Evolutionary conservation across 2,888 invertebrate genomes (phyloP).

Genomic region (Terebella lapidaria): DNA sequence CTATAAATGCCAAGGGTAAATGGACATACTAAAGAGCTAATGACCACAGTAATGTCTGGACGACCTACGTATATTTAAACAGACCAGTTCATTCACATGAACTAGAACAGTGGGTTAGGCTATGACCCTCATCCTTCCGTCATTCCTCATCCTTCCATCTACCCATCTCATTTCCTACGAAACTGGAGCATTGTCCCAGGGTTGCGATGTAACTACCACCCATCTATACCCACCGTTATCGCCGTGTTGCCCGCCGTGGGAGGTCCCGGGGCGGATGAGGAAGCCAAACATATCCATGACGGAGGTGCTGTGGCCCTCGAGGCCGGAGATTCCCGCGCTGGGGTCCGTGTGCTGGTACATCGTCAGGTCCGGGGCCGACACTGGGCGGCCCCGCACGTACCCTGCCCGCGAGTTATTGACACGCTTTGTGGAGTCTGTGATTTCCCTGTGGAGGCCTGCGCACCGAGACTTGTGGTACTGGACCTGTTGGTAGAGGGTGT

Average conservation of each 20-base stretch:
- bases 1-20: no score
- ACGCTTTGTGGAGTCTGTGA: constrained; percentile 33
- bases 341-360: constrained; percentile 5
- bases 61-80: no score
- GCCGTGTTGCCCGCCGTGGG: no score
- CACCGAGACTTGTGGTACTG: constrained; percentile 33
- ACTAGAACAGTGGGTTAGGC: no score
- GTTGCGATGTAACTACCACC: neutral
- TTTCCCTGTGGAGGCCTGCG: constrained; percentile 30
- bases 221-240: no score
- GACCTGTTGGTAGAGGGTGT: constrained; percentile 28
- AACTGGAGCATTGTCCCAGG: no score
- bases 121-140: no score
- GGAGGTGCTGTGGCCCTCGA: constrained; percentile 6
- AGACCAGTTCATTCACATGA: no score
- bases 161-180: no score
- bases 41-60: no score
- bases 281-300: neutral
- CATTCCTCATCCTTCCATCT: no score
- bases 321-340: neutral
- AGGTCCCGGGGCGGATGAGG: neutral
- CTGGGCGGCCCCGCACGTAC: constrained; percentile 29
- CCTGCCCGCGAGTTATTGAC: constrained; percentile 37
- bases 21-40: no score
- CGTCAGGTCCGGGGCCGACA: constrained; percentile 23